phyloP scores from a whole-genome alignment of 1,140 invertebrate species.

The Penaeus vannamei region DNA sequence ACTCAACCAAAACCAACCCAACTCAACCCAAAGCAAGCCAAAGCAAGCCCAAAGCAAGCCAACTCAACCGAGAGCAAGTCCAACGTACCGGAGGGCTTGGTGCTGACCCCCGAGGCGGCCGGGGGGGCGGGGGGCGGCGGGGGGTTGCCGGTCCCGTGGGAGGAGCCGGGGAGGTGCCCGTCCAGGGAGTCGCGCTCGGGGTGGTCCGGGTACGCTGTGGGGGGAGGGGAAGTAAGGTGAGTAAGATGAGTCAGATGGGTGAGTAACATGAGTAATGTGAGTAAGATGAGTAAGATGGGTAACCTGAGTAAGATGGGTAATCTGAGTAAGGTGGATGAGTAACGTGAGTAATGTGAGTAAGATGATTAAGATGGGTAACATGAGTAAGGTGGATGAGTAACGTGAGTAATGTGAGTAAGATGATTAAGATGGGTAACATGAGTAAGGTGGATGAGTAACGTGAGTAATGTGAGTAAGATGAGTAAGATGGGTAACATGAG shows the following conservation, averaged over 20 bases:
- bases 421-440: too few species aligned
- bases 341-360: not conserved
- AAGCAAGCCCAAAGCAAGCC: too few species aligned
- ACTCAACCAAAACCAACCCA: too few species aligned
- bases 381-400: too few species aligned
- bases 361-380: not conserved
- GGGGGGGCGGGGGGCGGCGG: constrained; percentile 60
- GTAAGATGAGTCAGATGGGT: not conserved
- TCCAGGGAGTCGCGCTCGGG: constrained; percentile 75
- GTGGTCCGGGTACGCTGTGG: constrained; percentile 73
- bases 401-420: too few species aligned
- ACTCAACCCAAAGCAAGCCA: too few species aligned
- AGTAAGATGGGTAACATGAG: too few species aligned
- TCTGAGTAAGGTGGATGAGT: constrained; percentile 68
- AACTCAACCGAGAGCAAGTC: not conserved
- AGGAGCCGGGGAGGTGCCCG: constrained; percentile 71
- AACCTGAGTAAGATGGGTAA: constrained; percentile 69
- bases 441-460: too few species aligned
- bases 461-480: too few species aligned
- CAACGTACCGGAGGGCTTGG: constrained; percentile 48
- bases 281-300: constrained; percentile 68
- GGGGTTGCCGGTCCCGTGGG: constrained; percentile 71
- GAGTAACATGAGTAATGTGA: too few species aligned
- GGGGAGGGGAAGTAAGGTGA: not conserved
- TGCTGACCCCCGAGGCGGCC: constrained; percentile 46